phyloP scores from a whole-genome alignment of 2,113 vertebrate genomes.

The Prochilodus magdalenae region DNA sequence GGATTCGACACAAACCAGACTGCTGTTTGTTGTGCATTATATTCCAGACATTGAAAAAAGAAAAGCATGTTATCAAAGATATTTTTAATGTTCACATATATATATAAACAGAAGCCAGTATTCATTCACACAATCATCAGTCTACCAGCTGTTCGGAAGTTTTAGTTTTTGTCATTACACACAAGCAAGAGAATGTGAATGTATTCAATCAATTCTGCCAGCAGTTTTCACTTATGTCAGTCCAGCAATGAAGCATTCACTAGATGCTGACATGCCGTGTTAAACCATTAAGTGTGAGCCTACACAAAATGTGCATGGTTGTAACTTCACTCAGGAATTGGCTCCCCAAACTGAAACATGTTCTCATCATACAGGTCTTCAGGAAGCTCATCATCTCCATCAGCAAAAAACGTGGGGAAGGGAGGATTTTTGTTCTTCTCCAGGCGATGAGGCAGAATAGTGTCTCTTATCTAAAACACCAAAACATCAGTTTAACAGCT shows the following conservation, averaged over 20 bases:
- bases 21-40: not conserved
- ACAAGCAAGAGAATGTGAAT: not conserved
- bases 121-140: not conserved
- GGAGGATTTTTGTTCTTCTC: constrained; percentile 79
- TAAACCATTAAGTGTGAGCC: not conserved
- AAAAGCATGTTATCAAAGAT: constrained; percentile 1
- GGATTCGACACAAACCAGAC: no score
- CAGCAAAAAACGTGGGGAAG: constrained; percentile 92
- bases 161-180: no score
- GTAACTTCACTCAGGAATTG: constrained; percentile 22
- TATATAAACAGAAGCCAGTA: not conserved
- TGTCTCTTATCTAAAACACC: constrained; percentile 82
- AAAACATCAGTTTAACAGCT: not conserved
- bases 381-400: constrained; percentile 85
- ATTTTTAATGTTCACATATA: constrained; percentile 29
- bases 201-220: not conserved
- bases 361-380: constrained; percentile 89
- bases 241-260: no score
- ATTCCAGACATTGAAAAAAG: not conserved
- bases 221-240: not conserved
- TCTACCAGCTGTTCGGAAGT: no score
- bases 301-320: constrained; percentile 60
- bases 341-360: constrained; percentile 84
- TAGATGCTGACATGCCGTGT: not conserved
- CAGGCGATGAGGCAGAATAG: constrained; percentile 72